Percentiles rank a stretch among this genome's conserved stretches.
Conservation (phyloP, 2,113 vertebrate species). For the Donacobius atricapilla region DNA sequence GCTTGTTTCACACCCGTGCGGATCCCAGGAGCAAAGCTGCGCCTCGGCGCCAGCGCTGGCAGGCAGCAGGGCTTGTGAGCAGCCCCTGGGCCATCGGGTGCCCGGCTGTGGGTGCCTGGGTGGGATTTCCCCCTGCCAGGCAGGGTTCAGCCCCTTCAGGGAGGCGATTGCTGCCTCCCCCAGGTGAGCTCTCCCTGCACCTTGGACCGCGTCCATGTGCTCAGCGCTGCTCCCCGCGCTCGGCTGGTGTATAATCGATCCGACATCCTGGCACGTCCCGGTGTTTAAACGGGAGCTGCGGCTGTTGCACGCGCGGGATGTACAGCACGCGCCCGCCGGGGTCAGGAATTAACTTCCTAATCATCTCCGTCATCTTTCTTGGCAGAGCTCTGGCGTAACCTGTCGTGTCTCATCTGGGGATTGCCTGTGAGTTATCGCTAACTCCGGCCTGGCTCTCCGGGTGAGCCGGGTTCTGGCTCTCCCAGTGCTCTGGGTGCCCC, state of each 20-base stretch:
- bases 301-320: not conserved
- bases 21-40: not conserved
- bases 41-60: accelerated
- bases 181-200: not conserved
- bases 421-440: not conserved
- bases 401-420: not conserved
- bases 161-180: not conserved
- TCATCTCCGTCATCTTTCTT: not conserved
- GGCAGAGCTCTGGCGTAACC: constrained; percentile 35
- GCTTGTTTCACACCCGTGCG: not conserved
- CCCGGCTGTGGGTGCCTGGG: accelerated
- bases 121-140: accelerated
- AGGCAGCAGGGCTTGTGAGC: accelerated
- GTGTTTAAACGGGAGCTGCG: not conserved
- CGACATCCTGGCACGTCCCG: not conserved
- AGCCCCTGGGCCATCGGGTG: accelerated
- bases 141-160: accelerated
- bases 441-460: not conserved
- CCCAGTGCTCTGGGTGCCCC: accelerated
- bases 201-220: not conserved
- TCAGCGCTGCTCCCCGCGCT: not conserved
- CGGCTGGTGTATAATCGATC: not conserved
- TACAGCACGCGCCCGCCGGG: not conserved
- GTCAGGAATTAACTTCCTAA: constrained; percentile 13
- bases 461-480: not conserved